Base-by-base conservation (phyloP, 2,888 invertebrate species). In the Agrotis ipsilon region DNA sequence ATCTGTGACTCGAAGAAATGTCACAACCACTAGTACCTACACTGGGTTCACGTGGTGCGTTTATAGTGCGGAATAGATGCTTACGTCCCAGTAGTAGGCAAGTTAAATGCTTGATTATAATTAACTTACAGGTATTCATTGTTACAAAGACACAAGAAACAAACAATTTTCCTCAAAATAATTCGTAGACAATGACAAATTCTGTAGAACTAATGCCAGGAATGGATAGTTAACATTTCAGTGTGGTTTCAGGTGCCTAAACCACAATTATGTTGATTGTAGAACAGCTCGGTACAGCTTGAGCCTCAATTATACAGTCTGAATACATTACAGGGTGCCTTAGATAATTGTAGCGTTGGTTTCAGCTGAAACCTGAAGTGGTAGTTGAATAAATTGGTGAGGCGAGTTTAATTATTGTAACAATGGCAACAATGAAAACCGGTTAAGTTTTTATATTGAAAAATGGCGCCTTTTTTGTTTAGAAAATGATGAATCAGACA, bases 241-340 rank as follows among this genome's bases (percentile, higher is more conserved):
- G 11, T 48, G 49, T 51, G 46, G 62, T 54, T 68, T 68, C 16
- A 27, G 61, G 45, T 51, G 46, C 48, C 39, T 24, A 46, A 77
- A 60, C 58, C 39, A 52, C 62, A 75, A 80, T 80, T 68, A 77
- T 55, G 61, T 24, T 75, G 58, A 75, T 80, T 75, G 54, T 75
- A 52, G 54, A 58, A 49, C 51, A 49, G 67, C 32, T 45, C 24
- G 32, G 60, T 80, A 27, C 58, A 46, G 61, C 24, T 19, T 43
- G 51, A 43, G 59, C 46, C 48, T 48, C 70, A 77, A 78, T 78
- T 77, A 77, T 57, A 46, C 51, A 75, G 68, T 45, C 54, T 81
- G 77, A 76, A 63, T 80, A 76, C 49, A 55, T 77, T 72, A 76
- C 49, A 52, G 54, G 46, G 32, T 80, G 68, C 62, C 46, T 63